Conservation (phyloP, 2,113 vertebrate genomes). For the Grallaria varia region DNA sequence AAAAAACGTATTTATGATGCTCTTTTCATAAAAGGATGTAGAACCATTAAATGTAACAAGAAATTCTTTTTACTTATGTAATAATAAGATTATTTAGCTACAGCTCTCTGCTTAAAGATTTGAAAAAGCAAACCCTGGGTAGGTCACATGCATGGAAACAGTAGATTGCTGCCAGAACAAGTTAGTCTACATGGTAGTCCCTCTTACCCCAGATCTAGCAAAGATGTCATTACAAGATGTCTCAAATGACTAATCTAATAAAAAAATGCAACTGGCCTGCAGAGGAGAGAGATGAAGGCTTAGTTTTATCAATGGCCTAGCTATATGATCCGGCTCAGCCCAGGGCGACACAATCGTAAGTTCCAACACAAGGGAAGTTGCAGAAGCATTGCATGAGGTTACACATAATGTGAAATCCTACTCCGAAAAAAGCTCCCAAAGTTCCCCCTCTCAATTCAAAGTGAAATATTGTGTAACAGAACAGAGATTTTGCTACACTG, state of each 20-base stretch:
- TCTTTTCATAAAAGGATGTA: neutral
- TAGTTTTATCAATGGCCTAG: neutral
- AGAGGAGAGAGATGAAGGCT: neutral
- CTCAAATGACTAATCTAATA: neutral
- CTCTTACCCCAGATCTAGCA: neutral
- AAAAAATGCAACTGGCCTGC: neutral
- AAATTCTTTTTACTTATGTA: neutral
- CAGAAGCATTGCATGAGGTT: neutral
- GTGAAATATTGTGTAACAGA: neutral
- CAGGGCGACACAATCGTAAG: neutral
- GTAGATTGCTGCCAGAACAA: neutral
- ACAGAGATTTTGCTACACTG: neutral
- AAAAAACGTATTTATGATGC: neutral
- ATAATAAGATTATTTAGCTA: neutral
- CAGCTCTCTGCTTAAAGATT: neutral
- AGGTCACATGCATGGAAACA: neutral
- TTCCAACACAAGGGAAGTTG: neutral
- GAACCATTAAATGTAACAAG: neutral
- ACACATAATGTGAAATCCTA: neutral
- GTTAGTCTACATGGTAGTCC: neutral
- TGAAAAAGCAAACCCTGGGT: neutral
- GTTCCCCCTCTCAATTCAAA: neutral
- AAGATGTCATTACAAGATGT: neutral
- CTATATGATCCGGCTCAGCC: neutral
- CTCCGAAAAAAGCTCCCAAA: neutral